Evolutionary conservation across 2,888 invertebrate genomes (phyloP).

Genomic region (Coleophora flavipennella): DNA sequence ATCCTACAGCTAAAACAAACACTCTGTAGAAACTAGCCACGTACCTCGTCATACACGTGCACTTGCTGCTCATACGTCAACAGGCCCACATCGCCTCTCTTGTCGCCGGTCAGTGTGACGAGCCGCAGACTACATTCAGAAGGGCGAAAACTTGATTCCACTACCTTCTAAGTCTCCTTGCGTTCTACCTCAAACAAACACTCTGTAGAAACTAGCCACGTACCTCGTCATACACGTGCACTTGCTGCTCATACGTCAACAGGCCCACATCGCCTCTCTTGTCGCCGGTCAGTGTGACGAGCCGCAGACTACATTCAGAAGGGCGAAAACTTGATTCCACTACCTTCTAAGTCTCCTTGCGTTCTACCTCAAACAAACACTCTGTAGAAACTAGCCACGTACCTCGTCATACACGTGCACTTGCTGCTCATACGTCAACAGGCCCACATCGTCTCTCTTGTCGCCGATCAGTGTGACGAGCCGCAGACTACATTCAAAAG

Average conservation of each 20-base stretch:
- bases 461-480: conserved; percentile 39
- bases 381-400: too few relatives aligned
- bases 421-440: conserved; percentile 45
- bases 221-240: conserved; percentile 61
- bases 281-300: conserved; percentile 38
- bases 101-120: conserved; percentile 37
- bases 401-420: conserved; percentile 61
- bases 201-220: too few relatives aligned
- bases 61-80: conserved; percentile 46
- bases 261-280: conserved; percentile 46
- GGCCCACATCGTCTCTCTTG: conserved; percentile 42
- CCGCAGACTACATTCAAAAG: too few relatives aligned
- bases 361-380: too few relatives aligned
- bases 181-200: too few relatives aligned
- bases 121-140: conserved; percentile 41
- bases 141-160: too few relatives aligned
- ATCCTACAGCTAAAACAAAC: too few relatives aligned
- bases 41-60: conserved; percentile 58
- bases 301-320: too few relatives aligned
- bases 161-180: too few relatives aligned
- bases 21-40: too few relatives aligned
- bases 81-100: conserved; percentile 43
- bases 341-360: too few relatives aligned
- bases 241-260: conserved; percentile 42
- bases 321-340: too few relatives aligned